A percentile compares a stretch with the other conserved stretches of the same genome.
Conservation (phyloP, 2,113 vertebrate species). For the Ondatra zibethicus region DNA sequence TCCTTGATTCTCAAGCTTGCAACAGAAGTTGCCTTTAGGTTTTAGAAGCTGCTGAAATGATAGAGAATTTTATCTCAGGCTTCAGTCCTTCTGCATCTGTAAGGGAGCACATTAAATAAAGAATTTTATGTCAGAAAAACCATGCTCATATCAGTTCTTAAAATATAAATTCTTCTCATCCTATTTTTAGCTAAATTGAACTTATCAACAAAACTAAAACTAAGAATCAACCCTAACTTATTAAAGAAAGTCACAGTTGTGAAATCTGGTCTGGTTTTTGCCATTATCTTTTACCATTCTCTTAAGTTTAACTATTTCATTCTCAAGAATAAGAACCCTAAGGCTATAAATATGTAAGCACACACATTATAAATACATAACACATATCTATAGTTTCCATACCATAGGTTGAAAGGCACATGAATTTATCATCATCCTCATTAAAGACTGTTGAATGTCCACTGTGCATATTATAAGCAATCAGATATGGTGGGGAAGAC, state of each 20-base stretch:
- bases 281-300: not conserved
- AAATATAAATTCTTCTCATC: not conserved
- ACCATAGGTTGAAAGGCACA: not conserved
- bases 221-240: not conserved
- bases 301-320: constrained; percentile 13
- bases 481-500: not conserved
- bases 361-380: not conserved
- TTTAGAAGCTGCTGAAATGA: not conserved
- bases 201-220: not conserved
- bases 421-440: not conserved
- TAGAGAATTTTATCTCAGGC: not conserved
- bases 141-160: not conserved
- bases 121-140: not conserved
- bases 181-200: not conserved
- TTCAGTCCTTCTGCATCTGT: not conserved
- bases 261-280: not conserved
- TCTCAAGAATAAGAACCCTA: constrained; percentile 23
- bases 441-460: constrained; percentile 2
- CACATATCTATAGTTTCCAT: not conserved
- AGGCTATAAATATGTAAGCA: not conserved
- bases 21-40: not conserved
- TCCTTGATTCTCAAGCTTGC: not conserved
- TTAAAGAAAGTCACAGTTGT: not conserved
- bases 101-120: not conserved
- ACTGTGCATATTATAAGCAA: not conserved